Percentiles rank a stretch among this genome's conserved stretches.
These are phyloP conservation scores for Mus spretus DNA, from an alignment of 2,797 vertebrate species.

Conservation along the genomic window DNA sequence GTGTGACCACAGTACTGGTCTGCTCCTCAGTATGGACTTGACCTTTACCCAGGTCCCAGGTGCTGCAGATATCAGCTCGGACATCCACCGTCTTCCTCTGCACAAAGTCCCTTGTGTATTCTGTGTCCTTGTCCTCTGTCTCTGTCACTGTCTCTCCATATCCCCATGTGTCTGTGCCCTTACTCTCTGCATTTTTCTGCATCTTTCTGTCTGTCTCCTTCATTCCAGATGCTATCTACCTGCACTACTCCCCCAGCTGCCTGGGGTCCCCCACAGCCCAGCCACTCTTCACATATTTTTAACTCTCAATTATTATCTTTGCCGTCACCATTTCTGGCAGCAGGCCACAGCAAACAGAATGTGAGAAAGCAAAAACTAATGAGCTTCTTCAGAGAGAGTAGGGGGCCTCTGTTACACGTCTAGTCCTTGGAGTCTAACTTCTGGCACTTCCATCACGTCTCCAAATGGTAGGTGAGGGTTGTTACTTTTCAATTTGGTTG, in stretches of 20 bases:
- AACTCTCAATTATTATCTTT: slow-evolving; percentile 90
- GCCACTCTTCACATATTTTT: slow-evolving; percentile 87
- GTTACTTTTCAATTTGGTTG: slow-evolving; percentile 88
- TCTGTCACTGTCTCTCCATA: not conserved
- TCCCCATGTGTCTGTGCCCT: not conserved
- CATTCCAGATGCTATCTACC: slow-evolving; percentile 30
- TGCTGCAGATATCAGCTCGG: not conserved
- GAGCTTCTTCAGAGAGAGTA: slow-evolving; percentile 90
- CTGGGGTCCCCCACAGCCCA: slow-evolving; percentile 84
- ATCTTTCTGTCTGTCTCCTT: not conserved
- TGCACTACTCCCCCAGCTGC: slow-evolving; percentile 70
- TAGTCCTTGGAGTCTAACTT: slow-evolving; percentile 90
- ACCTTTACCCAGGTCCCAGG: not conserved
- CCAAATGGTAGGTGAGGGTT: slow-evolving; percentile 90
- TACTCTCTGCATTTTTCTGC: not conserved
- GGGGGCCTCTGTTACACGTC: slow-evolving; percentile 89
- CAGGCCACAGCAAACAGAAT: slow-evolving; percentile 90
- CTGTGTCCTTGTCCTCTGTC: not conserved
- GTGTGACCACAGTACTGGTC: not conserved
- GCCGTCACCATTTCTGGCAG: slow-evolving; percentile 89
- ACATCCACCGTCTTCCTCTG: not conserved
- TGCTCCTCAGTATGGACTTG: not conserved
- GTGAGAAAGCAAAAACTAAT: slow-evolving; percentile 90
- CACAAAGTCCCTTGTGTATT: not conserved
- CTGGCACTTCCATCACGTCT: slow-evolving; percentile 89